Percentiles rank a stretch among this genome's conserved stretches.
Evolutionary conservation across 30 jellyfish, hydroid and myxozoan genomes (phyloP).

Genomic region (Clytia hemisphaerica): DNA sequence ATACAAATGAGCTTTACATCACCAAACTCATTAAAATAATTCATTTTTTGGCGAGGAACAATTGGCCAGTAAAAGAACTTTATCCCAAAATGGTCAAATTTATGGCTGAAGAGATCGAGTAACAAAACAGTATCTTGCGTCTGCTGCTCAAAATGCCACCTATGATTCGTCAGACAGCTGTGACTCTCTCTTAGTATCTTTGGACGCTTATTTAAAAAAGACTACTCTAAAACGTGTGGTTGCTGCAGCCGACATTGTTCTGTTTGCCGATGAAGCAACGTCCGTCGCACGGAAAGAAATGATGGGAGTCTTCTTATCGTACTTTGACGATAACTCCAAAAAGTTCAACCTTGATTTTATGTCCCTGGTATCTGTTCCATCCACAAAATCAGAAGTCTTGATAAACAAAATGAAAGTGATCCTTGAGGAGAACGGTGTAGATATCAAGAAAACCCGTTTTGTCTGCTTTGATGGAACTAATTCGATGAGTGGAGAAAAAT

Average conservation of each 20-base stretch:
- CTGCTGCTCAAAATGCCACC: neutral
- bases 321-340: too few relatives aligned
- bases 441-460: too few relatives aligned
- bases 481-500: too few relatives aligned
- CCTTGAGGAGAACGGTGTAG: too few relatives aligned
- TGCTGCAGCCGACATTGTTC: neutral
- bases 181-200: neutral
- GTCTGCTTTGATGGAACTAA: too few relatives aligned
- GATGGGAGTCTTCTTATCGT: neutral
- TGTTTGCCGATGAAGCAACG: neutral
- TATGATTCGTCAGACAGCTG: conserved; percentile 1
- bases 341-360: too few relatives aligned
- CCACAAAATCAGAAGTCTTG: too few relatives aligned
- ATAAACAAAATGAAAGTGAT: too few relatives aligned
- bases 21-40: too few relatives aligned
- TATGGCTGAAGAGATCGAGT: neutral
- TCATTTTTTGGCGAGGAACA: too few relatives aligned
- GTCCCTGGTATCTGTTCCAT: too few relatives aligned
- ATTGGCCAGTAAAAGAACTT: neutral
- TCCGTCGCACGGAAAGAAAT: neutral
- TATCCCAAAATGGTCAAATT: neutral
- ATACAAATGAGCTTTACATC: too few relatives aligned
- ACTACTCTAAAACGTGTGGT: neutral
- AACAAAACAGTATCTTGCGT: neutral
- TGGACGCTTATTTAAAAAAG: neutral